Base-by-base conservation (phyloP, 2,113 vertebrate genomes). In the cattle (Bos taurus) region DNA sequence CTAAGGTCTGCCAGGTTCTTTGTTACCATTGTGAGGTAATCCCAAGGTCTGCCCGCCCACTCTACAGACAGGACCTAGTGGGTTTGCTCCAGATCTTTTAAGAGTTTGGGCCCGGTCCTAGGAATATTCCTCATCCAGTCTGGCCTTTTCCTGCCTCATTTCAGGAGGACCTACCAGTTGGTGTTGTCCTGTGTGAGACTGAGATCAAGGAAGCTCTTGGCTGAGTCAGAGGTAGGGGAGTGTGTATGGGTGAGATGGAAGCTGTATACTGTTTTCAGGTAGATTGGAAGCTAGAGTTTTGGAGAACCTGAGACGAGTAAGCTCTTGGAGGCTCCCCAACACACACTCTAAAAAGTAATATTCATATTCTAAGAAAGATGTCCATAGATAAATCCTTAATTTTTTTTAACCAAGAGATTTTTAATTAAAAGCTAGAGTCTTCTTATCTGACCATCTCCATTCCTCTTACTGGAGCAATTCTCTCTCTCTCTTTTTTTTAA, bases 21-120 rank as follows among this genome's bases (percentile, higher is more conserved):
- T 91, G 96, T 93, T 40, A 57, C 90, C 95, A 77, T 81, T 97
- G 92, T 96, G 95, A 97, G 92, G 82, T 93, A 77, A 80, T 52
- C 46, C 23, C 33, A 48, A 89, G 77, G 36, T 54, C 46, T 80
- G 78, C 43, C 77, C 26, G 2, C 54, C 62, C 16, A 6, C 59
- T 19, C 46, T 46, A 62, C 50, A 56, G 28, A 50, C 78, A 88
- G 52, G n/a, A 28, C 52, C 43, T 88, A 40, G 16, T n/a, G 50
- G 40, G 46, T 59, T 71, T 88, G 43, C 74, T 87, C 80, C 17
- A 43, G 19, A 84, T 93, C 78, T 80, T 52, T 57, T 84, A 50
- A 23, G 33, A 4, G 21, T 52, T 23, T 96, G 43, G 81, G 25
- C 17, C 26, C n/a, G 6, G 30, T 81, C 60, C 48, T n/a, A 57